Evolutionary conservation across 2,888 invertebrate genomes (phyloP), one percentile per base, ranked within the genome.

Genomic region (Nomada ferruginata): DNA sequence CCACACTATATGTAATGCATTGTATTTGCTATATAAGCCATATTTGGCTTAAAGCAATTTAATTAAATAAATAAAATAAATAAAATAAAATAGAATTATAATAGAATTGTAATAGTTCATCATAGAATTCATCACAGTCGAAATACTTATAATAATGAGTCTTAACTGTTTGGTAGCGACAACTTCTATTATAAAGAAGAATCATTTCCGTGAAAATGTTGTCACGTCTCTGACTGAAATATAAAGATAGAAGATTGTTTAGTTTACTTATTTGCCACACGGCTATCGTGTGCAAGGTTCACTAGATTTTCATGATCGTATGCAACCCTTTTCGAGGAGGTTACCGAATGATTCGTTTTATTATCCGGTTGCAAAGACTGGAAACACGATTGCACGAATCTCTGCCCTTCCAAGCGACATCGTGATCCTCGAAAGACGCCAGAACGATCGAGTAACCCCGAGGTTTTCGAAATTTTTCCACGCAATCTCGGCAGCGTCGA

Each of bases 381-480:
- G 47, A 13, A 50, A 59, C 29, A 13, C 59, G 44, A 59, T 59
- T 70, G 68, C 55, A 23, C 36, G 15, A 36, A 42, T n/a, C 47
- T 23, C 13, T 26, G 57, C 64, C 53, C 5, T 20, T n/a, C 18
- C 29, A 2, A 53, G 66, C 44, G 52, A 15, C 53, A 61, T 60
- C 44, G n/a, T 50, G 60, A 69, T 64, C 64, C n/a, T 15, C 20
- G 57, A n/a, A 18, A 36, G 57, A 76, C 44, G 50, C 1, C 3
- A 44, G 20, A 50, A 29, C 64, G 57, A 26, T 65, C 64, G 18
- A 44, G 57, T 10, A 55, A 50, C 23, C 44, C 20, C 26, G 47
- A 60, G 57, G 44, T 65, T 71, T 66, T 26, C 64, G 61, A 76
- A 76, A 79, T 55, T 71, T 79, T 71, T 57, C 76, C 36, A 26